These are phyloP conservation scores for Atopsyche davidsoni DNA, from an alignment of 1,140 invertebrate species.

Conservation along the genomic window DNA sequence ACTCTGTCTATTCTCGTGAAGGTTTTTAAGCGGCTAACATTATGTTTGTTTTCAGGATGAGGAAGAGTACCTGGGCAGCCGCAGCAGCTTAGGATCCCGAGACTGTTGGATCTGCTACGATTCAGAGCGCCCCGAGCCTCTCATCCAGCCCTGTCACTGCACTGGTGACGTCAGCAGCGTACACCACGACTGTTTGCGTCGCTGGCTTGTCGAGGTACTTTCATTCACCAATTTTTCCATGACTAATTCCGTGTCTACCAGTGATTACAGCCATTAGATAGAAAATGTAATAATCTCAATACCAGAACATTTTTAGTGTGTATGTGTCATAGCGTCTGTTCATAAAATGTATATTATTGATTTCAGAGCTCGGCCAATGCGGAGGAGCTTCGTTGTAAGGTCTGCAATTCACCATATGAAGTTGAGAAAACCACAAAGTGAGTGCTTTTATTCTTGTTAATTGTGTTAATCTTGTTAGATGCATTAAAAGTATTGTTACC, in stretches of 20 bases:
- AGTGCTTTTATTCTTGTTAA: too few species aligned
- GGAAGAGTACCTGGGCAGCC: constrained; percentile 50
- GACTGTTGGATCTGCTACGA: constrained; percentile 96
- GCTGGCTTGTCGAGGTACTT: constrained; percentile 80
- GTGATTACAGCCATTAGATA: too few species aligned
- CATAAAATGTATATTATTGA: too few species aligned
- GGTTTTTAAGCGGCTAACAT: too few species aligned
- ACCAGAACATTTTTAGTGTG: too few species aligned
- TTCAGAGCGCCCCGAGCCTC: constrained; percentile 66
- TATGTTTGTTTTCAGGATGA: constrained; percentile 42
- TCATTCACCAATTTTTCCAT: background rate
- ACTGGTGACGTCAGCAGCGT: constrained; percentile 84
- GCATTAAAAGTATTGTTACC: background rate
- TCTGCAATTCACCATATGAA: constrained; percentile 71
- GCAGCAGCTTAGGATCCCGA: constrained; percentile 36
- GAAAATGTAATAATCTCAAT: too few species aligned
- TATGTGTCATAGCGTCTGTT: too few species aligned
- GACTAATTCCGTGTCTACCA: background rate
- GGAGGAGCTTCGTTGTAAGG: constrained; percentile 69
- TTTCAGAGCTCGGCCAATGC: constrained; percentile 58
- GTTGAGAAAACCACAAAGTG: constrained; percentile 61
- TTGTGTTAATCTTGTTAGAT: too few species aligned
- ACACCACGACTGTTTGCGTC: constrained; percentile 86
- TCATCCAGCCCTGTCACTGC: constrained; percentile 87
- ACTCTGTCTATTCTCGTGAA: too few species aligned